phyloP scores from a whole-genome alignment of 2,797 vertebrate genomes.

The Mastacembelus armatus region DNA sequence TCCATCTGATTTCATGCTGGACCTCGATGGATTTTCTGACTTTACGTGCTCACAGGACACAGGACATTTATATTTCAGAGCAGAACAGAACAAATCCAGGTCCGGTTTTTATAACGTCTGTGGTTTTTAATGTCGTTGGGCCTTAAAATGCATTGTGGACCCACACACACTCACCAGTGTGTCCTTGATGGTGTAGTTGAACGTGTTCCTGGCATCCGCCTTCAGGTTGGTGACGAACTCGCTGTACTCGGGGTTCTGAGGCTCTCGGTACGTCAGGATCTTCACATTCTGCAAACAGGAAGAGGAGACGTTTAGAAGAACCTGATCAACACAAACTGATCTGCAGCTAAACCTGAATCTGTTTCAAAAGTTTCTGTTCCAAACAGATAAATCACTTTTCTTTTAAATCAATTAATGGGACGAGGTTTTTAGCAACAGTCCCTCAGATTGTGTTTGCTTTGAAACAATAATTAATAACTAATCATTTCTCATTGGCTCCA shows the following conservation, averaged over 20 bases:
- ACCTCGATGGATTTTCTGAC: too few relatives aligned
- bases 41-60: too few relatives aligned
- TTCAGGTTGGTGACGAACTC: constrained; percentile 86
- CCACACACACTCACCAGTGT: constrained; percentile 85
- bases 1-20: too few relatives aligned
- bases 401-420: too few relatives aligned
- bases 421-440: too few relatives aligned
- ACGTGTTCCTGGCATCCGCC: constrained; percentile 77
- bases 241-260: constrained; percentile 88
- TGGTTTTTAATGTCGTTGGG: not conserved
- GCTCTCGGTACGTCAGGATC: constrained; percentile 93
- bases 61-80: too few relatives aligned
- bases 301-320: not conserved
- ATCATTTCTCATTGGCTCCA: too few relatives aligned
- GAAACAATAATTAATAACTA: too few relatives aligned
- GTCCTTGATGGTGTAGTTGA: constrained; percentile 90
- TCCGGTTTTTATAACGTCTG: too few relatives aligned
- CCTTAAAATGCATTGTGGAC: not conserved
- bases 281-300: constrained; percentile 87
- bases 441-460: too few relatives aligned
- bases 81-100: not conserved
- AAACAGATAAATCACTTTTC: too few relatives aligned
- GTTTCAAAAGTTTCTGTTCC: too few relatives aligned
- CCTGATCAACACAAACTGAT: not conserved
- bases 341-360: not conserved